Conservation (phyloP, 2,797 vertebrate genomes). For the Gallinago nigripennis region DNA sequence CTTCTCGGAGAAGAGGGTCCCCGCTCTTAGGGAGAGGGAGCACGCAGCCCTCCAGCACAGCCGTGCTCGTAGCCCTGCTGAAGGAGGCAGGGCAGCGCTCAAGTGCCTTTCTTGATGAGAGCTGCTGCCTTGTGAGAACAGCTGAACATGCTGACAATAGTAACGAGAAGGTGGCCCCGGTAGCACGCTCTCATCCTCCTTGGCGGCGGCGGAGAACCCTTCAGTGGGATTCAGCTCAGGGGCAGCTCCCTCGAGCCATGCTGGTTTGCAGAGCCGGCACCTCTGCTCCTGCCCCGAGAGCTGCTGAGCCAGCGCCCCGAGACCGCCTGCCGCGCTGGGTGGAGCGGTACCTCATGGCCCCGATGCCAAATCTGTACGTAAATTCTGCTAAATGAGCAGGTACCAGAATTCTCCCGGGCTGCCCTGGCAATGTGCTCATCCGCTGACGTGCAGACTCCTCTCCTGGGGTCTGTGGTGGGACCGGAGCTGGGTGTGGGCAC, state of each 20-base stretch:
- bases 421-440: neutral
- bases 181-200: neutral
- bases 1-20: neutral
- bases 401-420: neutral
- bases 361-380: fast-evolving
- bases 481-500: fast-evolving
- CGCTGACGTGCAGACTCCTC: neutral
- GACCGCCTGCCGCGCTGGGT: neutral
- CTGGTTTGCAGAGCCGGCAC: neutral
- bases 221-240: neutral
- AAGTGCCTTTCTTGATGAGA: neutral
- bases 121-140: neutral
- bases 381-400: neutral
- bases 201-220: neutral
- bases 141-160: neutral
- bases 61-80: neutral
- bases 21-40: neutral
- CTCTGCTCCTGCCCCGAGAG: neutral
- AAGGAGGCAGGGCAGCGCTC: neutral
- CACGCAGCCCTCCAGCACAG: fast-evolving
- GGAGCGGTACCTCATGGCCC: neutral
- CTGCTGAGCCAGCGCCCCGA: neutral
- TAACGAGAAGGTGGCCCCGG: neutral
- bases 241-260: fast-evolving
- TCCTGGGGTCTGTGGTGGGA: neutral